Evolutionary conservation across 2,888 invertebrate species (phyloP).

Genomic region (Girardia tigrina): DNA sequence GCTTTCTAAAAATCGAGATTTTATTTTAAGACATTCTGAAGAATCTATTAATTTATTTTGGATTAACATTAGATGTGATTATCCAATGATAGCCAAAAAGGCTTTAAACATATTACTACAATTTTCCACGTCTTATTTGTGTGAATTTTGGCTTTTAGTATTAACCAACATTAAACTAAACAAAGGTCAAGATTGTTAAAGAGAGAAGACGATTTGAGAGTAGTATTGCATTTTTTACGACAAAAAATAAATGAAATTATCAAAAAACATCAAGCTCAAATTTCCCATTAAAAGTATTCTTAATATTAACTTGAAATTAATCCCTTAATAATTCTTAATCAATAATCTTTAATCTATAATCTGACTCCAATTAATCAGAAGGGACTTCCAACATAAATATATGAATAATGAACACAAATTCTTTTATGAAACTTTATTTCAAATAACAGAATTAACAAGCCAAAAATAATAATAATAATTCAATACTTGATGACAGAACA

Average conservation of each 20-base stretch:
- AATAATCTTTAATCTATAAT: no score
- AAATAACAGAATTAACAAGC: no score
- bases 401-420: no score
- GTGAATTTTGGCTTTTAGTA: background rate
- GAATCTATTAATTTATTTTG: background rate
- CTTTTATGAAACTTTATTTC: no score
- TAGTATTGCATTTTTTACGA: no score
- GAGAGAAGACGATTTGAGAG: background rate
- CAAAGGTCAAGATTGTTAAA: no score
- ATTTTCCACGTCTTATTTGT: background rate
- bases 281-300: background rate
- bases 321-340: no score
- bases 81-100: no score
- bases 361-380: no score
- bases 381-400: no score
- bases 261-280: constrained; percentile 9
- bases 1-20: background rate
- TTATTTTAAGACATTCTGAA: background rate
- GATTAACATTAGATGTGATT: background rate
- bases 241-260: background rate
- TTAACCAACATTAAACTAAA: background rate
- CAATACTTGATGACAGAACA: no score
- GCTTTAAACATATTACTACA: background rate
- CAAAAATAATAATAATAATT: no score
- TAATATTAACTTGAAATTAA: background rate